Conservation (phyloP, 2,797 vertebrate genomes). For the Coluber constrictor region DNA sequence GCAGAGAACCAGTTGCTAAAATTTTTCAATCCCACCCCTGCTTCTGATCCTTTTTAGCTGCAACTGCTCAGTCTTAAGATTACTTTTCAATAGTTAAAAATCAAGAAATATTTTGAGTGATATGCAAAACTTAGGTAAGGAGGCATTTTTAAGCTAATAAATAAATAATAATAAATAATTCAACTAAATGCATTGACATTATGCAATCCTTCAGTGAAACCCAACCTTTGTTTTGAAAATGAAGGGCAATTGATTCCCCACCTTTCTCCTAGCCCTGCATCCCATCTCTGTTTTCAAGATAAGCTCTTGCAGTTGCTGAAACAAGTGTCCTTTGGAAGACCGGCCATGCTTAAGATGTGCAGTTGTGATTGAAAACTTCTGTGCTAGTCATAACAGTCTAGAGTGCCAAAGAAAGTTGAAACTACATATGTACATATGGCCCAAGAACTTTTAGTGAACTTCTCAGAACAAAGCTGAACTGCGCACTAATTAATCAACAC, state of each 20-base stretch:
- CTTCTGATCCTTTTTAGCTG: no score
- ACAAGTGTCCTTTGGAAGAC: conserved; percentile 45
- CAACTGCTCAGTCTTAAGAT: not conserved
- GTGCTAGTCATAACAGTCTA: conserved; percentile 44
- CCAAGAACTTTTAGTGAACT: conserved; percentile 50
- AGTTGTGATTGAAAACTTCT: conserved; percentile 39
- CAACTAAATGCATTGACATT: not conserved
- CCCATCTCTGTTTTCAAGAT: conserved; percentile 38
- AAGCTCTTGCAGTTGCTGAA: conserved; percentile 46
- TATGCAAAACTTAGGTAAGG: not conserved
- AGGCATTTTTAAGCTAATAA: no score
- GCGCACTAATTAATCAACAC: conserved; percentile 15
- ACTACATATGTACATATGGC: conserved; percentile 49
- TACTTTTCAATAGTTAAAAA: not conserved
- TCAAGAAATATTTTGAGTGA: not conserved
- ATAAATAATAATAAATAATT: no score
- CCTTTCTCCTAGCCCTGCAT: not conserved
- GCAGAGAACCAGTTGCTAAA: no score
- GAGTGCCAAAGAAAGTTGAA: conserved; percentile 51
- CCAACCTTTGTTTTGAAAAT: not conserved
- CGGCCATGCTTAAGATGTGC: conserved; percentile 33
- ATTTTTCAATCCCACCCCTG: no score
- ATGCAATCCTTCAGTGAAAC: not conserved
- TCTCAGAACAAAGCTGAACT: conserved; percentile 56
- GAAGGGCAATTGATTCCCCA: not conserved